Base-by-base conservation (phyloP, 1,140 invertebrate genomes). In the Schlechtendalia chinensis region DNA sequence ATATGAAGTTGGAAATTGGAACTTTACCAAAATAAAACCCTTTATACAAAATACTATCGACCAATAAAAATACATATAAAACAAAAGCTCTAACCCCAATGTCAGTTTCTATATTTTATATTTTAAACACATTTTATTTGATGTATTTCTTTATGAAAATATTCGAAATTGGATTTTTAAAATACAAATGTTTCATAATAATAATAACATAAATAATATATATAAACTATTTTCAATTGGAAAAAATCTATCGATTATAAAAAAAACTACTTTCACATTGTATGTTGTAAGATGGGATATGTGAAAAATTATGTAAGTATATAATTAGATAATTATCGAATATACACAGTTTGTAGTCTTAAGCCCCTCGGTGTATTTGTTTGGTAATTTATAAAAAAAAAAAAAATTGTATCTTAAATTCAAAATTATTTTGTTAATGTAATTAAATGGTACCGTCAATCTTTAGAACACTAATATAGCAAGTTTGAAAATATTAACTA, bases 41-140 rank as follows among this genome's bases (percentile, higher is more conserved):
- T 14, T 17, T 29, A 8, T 72, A 53, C 53, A 47, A 54, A 72
- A 72, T 54, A 16, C 47, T 54, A 54, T 72, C 47, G 27, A 47
- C 24, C 27, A 72, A 72, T 72, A 39, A 72, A 69, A 72, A 54
- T 72, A 54, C 17, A 72, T 5, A n/a, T 69, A 47, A n/a, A 69
- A 69, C n/a, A 69, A 22, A 17, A 8, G 17, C 22, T 10, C 17
- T 71, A 53, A 53, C 22, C 17, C 4, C n/a, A n/a, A 54, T 54
- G 50, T 72, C 54, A 17, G 47, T 72, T 54, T 29, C 17, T 72
- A 72, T 54, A 72, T 72, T 54, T 72, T 72, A 29, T 29, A 54
- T 10, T 29, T 72, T 72, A 54, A 72, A 72, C 69, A 71, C 47
- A 24, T 72, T 54, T 72, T 54, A 29, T 72, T 72, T 72, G 69